Conservation (phyloP, 2,113 vertebrate species). For the Chionomys nivalis region DNA sequence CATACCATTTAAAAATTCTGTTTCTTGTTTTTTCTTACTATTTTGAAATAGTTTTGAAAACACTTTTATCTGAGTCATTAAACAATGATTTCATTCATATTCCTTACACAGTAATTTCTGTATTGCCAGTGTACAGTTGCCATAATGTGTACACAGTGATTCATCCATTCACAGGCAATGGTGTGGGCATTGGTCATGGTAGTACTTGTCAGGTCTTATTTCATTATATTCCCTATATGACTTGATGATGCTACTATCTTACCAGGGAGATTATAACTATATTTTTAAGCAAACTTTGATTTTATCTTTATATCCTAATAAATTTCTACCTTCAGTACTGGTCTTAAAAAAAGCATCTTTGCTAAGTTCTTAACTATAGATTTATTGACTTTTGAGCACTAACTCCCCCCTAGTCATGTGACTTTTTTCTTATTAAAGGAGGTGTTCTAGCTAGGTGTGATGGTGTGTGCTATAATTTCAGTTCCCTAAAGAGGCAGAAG, state of each 20-base stretch:
- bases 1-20: background rate
- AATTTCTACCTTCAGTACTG: constrained; percentile 15
- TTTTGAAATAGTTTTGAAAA: background rate
- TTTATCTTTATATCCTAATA: constrained; percentile 38
- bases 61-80: constrained; percentile 15
- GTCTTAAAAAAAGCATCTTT: constrained; percentile 38
- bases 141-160: background rate
- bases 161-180: background rate
- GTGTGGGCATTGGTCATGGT: background rate
- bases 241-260: constrained; percentile 41
- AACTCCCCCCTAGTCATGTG: background rate
- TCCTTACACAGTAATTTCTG: background rate
- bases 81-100: background rate
- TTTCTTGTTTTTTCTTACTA: background rate
- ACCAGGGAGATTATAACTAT: constrained; percentile 14
- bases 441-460: background rate
- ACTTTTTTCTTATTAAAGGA: constrained; percentile 26
- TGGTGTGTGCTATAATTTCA: background rate
- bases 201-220: constrained; percentile 23
- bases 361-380: background rate
- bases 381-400: constrained; percentile 39
- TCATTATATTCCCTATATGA: background rate
- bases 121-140: background rate
- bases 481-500: background rate
- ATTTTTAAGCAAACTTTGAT: constrained; percentile 48